phyloP scores from a whole-genome alignment of 30 jellyfish, hydroid and myxozoan genomes.

The Catostylus mosaicus region DNA sequence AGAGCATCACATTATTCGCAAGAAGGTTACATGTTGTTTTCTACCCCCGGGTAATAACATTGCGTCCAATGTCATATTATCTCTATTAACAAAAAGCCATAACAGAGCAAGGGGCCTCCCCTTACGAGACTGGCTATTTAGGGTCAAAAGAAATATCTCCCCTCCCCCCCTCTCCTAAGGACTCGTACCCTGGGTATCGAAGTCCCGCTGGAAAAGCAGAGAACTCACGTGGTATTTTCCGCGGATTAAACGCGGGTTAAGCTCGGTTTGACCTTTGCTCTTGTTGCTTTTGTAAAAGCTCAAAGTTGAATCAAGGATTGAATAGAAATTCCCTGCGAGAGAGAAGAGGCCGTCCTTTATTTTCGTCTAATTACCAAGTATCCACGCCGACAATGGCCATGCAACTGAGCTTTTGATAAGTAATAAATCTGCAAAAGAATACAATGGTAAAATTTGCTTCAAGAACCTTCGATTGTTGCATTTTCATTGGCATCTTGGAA shows the following conservation, averaged over 20 bases:
- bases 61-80: too few relatives aligned
- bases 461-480: not conserved
- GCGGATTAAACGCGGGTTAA: slow-evolving; percentile 42
- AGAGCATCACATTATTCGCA: too few relatives aligned
- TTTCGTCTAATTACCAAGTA: slow-evolving; percentile 3
- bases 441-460: not conserved
- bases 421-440: slow-evolving; percentile 2
- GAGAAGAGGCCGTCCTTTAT: slow-evolving; percentile 12
- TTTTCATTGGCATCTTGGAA: slow-evolving; percentile 7
- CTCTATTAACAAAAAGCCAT: too few relatives aligned
- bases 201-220: too few relatives aligned
- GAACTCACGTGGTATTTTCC: too few relatives aligned
- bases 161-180: too few relatives aligned
- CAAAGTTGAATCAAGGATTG: slow-evolving; percentile 39
- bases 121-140: too few relatives aligned
- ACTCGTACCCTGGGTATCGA: too few relatives aligned
- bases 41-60: too few relatives aligned
- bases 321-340: slow-evolving; percentile 5
- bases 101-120: too few relatives aligned
- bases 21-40: too few relatives aligned
- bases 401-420: slow-evolving; percentile 13
- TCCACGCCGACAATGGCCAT: slow-evolving; percentile 21
- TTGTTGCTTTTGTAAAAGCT: slow-evolving; percentile 32
- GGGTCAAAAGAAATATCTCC: too few relatives aligned
- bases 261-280: slow-evolving; percentile 51